Base-by-base conservation (phyloP, 2,888 invertebrate genomes). In the Sussaba pulchella region DNA sequence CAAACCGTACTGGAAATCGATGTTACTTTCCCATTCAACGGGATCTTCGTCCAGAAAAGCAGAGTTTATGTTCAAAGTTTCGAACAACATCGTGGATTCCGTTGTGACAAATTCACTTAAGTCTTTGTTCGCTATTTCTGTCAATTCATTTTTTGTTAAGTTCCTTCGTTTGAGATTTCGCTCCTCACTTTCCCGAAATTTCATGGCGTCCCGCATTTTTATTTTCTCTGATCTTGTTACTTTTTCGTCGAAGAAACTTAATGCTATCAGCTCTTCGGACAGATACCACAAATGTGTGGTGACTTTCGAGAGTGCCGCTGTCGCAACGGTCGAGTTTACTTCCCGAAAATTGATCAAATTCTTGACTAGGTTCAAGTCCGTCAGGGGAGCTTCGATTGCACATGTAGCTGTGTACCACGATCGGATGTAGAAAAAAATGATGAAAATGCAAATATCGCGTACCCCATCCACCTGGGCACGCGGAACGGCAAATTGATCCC, bases 401-500 rank as follows among this genome's bases (percentile, higher is more conserved):
- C 50, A 17, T 19, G 67, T 12, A 50, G 67, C 50, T 45, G 21
- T 26, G 26, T 31, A 82, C 86, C 85, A 87, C 10, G 73, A 52
- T 78, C 83, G 73, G 1, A 85, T 24, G 26, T 87, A 85, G n/a
- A 85, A 26, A 14, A 21, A 59, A 12, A 83, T 73, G 19, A 86
- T 39, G 74, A 86, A 87, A 21, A 85, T 21, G 76, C 78, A 86
- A 59, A 86, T 77, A 0, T 85, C 78, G 10, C 75, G 41, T 6
- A 88, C 24, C n/a, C 52, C 78, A 21, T 59, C 66, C 12, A 72
- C 14, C 61, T 86, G 87, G 43, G 54, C n/a, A 2, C 1, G 31
- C 0, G 75, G 84, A 2, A 88, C 21, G 2, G 52, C 24, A 52
- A 86, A 87, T 54, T 86, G 77, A 2, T 73, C 57, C 47, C 81